Evolutionary conservation across 2,888 invertebrate genomes (phyloP).

Genomic region (Lamellibrachia columna): DNA sequence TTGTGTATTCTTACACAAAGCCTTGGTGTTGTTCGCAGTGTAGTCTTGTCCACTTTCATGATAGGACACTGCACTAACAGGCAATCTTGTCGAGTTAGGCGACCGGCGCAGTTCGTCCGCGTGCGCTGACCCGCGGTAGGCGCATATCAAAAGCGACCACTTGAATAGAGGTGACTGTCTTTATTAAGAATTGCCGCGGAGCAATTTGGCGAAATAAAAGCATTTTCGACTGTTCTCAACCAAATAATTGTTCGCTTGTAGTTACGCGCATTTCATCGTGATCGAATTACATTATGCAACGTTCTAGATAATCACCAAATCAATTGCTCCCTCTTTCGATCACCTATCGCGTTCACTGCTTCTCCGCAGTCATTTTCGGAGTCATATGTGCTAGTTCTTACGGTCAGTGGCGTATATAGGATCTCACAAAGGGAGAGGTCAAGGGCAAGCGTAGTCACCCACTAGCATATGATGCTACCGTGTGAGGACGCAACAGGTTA

Average conservation of each 20-base stretch:
- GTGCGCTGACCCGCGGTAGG: not conserved
- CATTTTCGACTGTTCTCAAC: not conserved
- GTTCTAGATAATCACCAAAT: not conserved
- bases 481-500: too few relatives aligned
- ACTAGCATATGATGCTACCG: too few relatives aligned
- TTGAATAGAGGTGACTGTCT: not conserved
- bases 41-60: not conserved
- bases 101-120: not conserved
- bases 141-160: constrained; percentile 12
- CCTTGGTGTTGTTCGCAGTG: not conserved
- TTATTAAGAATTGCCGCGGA: constrained; percentile 9
- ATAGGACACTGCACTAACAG: not conserved
- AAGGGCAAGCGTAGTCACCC: too few relatives aligned
- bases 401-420: not conserved
- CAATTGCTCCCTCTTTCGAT: not conserved
- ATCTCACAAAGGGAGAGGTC: too few relatives aligned
- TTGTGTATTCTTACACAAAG: not conserved
- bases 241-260: constrained; percentile 12
- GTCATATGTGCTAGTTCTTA: too few relatives aligned
- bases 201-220: constrained; percentile 16
- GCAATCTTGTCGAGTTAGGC: not conserved
- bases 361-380: not conserved
- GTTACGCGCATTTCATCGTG: not conserved
- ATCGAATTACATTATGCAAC: not conserved
- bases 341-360: not conserved